Conservation (phyloP, 1,140 invertebrate species). For the Pomacea maculata region DNA sequence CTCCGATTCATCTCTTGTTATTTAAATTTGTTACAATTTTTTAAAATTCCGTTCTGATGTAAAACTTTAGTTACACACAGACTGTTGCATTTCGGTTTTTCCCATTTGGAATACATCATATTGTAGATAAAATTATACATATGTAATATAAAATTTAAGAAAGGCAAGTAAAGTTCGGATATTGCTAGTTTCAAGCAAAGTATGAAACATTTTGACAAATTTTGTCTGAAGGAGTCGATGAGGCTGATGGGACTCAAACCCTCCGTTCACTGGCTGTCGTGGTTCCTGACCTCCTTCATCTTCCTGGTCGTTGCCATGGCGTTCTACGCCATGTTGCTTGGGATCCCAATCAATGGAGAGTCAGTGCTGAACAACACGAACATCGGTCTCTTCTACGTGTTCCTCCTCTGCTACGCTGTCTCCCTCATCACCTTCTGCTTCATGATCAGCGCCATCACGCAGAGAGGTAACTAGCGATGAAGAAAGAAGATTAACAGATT, state of each 20-base stretch:
- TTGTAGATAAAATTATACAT: too few relatives aligned
- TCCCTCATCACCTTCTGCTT: conserved; percentile 70
- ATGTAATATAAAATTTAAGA: too few relatives aligned
- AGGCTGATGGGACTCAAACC: conserved; percentile 87
- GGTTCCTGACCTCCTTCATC: conserved; percentile 81
- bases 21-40: too few relatives aligned
- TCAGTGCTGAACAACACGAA: conserved; percentile 67
- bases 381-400: conserved; percentile 67
- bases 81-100: too few relatives aligned
- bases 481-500: too few relatives aligned
- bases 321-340: conserved; percentile 58
- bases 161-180: too few relatives aligned
- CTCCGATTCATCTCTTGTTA: too few relatives aligned
- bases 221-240: conserved; percentile 77
- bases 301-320: conserved; percentile 73
- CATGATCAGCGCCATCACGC: conserved; percentile 69
- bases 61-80: too few relatives aligned
- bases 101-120: too few relatives aligned
- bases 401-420: conserved; percentile 68
- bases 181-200: too few relatives aligned
- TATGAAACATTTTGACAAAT: not conserved
- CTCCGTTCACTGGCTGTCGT: conserved; percentile 84
- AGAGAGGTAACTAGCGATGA: not conserved
- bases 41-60: too few relatives aligned
- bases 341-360: conserved; percentile 30